Evolutionary conservation across 2,113 vertebrate genomes (phyloP).

Genomic region (Sphaerodactylus townsendi): DNA sequence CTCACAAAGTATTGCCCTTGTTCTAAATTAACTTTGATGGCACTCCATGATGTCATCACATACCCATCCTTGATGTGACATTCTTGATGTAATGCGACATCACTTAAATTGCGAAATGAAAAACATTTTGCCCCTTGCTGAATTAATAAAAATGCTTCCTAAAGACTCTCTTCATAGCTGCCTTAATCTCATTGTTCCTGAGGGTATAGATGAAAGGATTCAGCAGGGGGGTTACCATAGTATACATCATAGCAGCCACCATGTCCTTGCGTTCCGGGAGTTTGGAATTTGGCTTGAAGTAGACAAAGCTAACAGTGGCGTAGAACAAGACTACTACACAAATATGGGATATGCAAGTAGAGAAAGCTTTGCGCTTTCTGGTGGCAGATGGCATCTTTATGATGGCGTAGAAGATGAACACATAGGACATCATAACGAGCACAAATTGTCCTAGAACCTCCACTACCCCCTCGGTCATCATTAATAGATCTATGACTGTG

Average conservation of each 20-base stretch:
- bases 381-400: constrained; percentile 28
- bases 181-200: constrained; percentile 34
- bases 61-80: too few species aligned
- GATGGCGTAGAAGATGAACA: constrained; percentile 22
- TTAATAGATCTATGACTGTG: fast-evolving
- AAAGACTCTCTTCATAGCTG: background rate
- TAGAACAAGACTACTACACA: constrained; percentile 22
- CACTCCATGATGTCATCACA: too few species aligned
- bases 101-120: too few species aligned
- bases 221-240: constrained; percentile 31
- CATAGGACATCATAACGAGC: constrained; percentile 43
- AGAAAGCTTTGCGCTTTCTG: constrained; percentile 47
- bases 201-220: constrained; percentile 43
- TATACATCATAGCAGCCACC: constrained; percentile 31
- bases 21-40: too few species aligned
- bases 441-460: constrained; percentile 40
- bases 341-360: constrained; percentile 40
- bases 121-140: too few species aligned
- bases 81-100: too few species aligned
- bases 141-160: background rate
- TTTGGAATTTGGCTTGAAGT: constrained; percentile 31
- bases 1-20: too few species aligned
- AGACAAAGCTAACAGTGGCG: constrained; percentile 30
- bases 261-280: constrained; percentile 23
- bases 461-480: constrained; percentile 17